Percentiles rank a stretch among this genome's conserved stretches.
phyloP scores from a whole-genome alignment of 2,113 vertebrate genomes.

The Mesitornis unicolor region DNA sequence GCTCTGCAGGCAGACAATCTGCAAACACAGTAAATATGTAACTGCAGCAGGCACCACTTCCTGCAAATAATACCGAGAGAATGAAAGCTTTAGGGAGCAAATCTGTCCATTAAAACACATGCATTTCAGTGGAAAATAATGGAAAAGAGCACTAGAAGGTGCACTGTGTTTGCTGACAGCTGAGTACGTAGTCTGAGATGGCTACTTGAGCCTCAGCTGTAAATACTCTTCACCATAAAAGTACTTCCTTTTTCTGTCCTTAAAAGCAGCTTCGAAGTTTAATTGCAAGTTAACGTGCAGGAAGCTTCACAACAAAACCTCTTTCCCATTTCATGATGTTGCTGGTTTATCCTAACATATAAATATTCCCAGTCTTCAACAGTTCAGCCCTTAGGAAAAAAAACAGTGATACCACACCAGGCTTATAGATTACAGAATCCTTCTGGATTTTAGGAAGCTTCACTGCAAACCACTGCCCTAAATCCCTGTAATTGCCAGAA shows the following conservation, averaged over 20 bases:
- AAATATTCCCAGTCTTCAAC: not conserved
- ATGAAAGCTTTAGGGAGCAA: not conserved
- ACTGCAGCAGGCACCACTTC: not conserved
- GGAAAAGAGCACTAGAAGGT: not conserved
- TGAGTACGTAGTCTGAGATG: not conserved
- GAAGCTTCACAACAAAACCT: not conserved
- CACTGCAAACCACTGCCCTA: not conserved
- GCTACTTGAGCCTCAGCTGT: not conserved
- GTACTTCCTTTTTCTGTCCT: not conserved
- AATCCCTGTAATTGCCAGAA: not conserved
- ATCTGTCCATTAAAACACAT: rapidly evolving
- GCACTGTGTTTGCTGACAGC: rapidly evolving
- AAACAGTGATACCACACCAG: not conserved
- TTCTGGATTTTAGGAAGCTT: not conserved
- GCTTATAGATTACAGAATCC: not conserved
- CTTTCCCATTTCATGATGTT: not conserved
- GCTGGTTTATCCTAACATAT: not conserved
- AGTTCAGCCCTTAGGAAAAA: not conserved
- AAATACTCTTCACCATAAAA: not conserved
- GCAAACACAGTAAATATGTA: not conserved
- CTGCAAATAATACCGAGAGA: not conserved
- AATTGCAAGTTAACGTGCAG: rapidly evolving
- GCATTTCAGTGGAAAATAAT: not conserved
- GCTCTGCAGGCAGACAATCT: not conserved
- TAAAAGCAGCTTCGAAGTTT: not conserved